Base-by-base conservation (phyloP, 1,140 invertebrate species). In the Diorhabda elongata region DNA sequence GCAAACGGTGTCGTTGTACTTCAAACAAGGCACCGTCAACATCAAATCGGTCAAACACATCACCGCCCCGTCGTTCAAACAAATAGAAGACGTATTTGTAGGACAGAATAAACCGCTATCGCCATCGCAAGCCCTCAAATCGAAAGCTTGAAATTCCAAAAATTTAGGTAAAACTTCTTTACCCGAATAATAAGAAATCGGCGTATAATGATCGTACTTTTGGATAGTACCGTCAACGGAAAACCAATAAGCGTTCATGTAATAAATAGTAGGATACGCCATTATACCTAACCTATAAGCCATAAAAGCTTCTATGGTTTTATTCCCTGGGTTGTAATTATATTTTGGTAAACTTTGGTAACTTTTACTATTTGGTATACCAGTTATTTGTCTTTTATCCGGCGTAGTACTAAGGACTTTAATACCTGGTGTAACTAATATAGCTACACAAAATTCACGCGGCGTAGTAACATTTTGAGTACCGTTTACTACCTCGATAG, bases 51-150 rank as follows among this genome's bases (percentile, higher is more conserved):
- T 63, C 2, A 63, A 8, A 63, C 61, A 63, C 61, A 63, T 63
- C 8, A 63, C 44, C 7, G 42, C 42, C 6, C 42, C 42, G 44
- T 63, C 61, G n/a, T 63, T 63, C 42, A 63, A 9, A 8, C 61
- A 63, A n/a, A 63, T 42, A 3, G n/a, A 9, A 43, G 42, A 42
- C 5, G 61, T 63, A 26, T 63, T 63, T 11, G 4, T 44, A 9
- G 61, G 61, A 45, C 61, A 63, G 5, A 63, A n/a, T 4, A 44
- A n/a, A 44, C 61, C 61, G 43, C 61, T 63, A 63, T 63, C 61
- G 11, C 61, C 61, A 5, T 44, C 4, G 11, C 61, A 63, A 8
- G 9, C 42, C 43, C 4, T 6, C 9, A 63, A 44, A 3, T 11
- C 11, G 9, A 11, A 42, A 11, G 61, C 61, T 11, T 47, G 44